These are phyloP conservation scores for Crossaster papposus DNA, from an alignment of 53 echinoderm and acorn worm genomes.

Conservation along the genomic window DNA sequence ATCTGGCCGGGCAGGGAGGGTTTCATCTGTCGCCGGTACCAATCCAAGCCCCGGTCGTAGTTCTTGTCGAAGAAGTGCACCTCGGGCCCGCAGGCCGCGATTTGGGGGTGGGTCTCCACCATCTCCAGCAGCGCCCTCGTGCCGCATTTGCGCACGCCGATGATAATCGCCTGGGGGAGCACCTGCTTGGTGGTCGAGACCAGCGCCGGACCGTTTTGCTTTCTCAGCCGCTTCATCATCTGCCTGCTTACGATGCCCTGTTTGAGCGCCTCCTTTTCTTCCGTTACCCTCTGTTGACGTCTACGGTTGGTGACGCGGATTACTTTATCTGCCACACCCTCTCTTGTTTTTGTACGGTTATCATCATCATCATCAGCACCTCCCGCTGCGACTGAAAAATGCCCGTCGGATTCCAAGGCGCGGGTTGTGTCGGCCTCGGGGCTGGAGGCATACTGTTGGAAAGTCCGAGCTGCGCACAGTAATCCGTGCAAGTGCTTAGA, in stretches of 20 bases:
- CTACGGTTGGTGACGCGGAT: neutral
- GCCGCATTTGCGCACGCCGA: conserved; percentile 93
- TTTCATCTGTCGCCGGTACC: conserved; percentile 89
- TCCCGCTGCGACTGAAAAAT: neutral
- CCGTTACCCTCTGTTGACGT: neutral
- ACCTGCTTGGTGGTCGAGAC: conserved; percentile 25
- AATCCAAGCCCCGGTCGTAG: conserved; percentile 77
- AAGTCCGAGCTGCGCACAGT: conserved; percentile 54
- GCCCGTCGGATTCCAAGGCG: neutral
- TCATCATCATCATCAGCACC: no score
- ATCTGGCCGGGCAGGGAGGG: conserved; percentile 80
- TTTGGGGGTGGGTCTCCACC: conserved; percentile 82
- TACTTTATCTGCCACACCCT: neutral
- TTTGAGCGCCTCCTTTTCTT: neutral
- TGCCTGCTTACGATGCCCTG: neutral
- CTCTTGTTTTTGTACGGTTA: no score
- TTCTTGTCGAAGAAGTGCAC: conserved; percentile 91
- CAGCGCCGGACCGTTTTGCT: neutral
- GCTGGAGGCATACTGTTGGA: neutral
- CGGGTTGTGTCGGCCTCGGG: neutral
- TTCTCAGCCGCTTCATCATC: neutral
- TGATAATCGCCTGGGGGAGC: conserved; percentile 88
- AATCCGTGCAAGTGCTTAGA: conserved; percentile 72
- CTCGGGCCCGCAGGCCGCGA: conserved; percentile 80
- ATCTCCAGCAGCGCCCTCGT: conserved; percentile 93